Conservation (phyloP, 2,797 vertebrate genomes). For the Artibeus jamaicensis region DNA sequence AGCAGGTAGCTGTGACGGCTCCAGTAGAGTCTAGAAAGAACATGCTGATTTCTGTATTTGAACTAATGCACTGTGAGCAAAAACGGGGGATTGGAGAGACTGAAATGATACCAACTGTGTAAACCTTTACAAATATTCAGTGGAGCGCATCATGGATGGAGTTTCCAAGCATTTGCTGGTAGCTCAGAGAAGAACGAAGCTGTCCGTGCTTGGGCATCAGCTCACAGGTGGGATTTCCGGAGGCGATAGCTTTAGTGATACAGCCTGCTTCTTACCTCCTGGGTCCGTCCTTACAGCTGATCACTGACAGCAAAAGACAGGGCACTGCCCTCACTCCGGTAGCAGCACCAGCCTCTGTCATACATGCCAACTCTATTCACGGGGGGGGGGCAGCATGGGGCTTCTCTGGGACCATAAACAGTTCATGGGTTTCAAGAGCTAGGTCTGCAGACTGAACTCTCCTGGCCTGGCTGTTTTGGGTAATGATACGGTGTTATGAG, state of each 20-base stretch:
- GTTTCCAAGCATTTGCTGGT: neutral
- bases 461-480: neutral
- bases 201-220: neutral
- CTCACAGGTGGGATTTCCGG: neutral
- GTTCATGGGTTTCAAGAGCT: neutral
- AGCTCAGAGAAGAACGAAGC: neutral
- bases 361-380: neutral
- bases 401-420: neutral
- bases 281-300: neutral
- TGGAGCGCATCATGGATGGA: neutral
- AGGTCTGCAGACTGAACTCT: neutral
- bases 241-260: neutral
- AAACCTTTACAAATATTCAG: neutral
- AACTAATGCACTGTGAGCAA: neutral
- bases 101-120: neutral
- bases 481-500: neutral
- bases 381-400: accelerated
- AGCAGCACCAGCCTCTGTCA: neutral
- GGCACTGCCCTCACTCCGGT: neutral
- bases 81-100: neutral
- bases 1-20: neutral
- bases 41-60: neutral
- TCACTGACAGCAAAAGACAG: neutral
- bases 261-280: neutral
- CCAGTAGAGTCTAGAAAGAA: neutral